Base-by-base conservation (phyloP, 2,797 vertebrate genomes). In the Scleropages formosus region DNA sequence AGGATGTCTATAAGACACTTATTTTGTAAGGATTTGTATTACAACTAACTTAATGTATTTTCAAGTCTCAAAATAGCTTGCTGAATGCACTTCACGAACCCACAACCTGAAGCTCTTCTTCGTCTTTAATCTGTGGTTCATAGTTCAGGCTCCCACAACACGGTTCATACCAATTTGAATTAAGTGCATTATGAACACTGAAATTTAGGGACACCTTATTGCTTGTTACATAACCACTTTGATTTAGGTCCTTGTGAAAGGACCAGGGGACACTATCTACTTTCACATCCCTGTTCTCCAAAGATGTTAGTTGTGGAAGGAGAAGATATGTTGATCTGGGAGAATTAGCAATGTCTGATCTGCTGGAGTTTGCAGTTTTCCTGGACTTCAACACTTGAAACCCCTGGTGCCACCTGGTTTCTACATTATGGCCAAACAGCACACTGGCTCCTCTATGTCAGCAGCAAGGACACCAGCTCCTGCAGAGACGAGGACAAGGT, bases 211-310 rank as follows among this genome's bases (percentile, higher is more conserved):
- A n/a, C n/a, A n/a, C n/a, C n/a, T n/a, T n/a, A n/a, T n/a, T n/a
- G n/a, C n/a, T n/a, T n/a, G n/a, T n/a, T n/a, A n/a, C n/a, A n/a
- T n/a, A 63, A 1, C 0, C 3, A 64, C 64, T 27, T 62, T 27
- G 64, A 31, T 26, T 26, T 8, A 66, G 27, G 26, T 15, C 9
- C 8, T 13, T 11, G 16, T 0, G 7, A 4, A 18, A 13, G 16
- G 10, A 9, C n/a, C 26, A 13, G 26, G 39, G 6, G 24, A 22
- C 27, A 16, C 4, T 31, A 67, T 9, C 31, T 61, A 39, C 61
- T 60, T 73, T 73, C n/a, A 73, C 60, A n/a, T 73, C n/a, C 27
- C 24, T 60, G 20, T 18, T 26, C 69, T 72, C 18, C 72, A 24
- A 64, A 64, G 18, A 27, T 15, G 12, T 9, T 31, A 64, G 18